Evolutionary conservation across 1,140 invertebrate genomes (phyloP).

Genomic region (Sycophila sp.): DNA sequence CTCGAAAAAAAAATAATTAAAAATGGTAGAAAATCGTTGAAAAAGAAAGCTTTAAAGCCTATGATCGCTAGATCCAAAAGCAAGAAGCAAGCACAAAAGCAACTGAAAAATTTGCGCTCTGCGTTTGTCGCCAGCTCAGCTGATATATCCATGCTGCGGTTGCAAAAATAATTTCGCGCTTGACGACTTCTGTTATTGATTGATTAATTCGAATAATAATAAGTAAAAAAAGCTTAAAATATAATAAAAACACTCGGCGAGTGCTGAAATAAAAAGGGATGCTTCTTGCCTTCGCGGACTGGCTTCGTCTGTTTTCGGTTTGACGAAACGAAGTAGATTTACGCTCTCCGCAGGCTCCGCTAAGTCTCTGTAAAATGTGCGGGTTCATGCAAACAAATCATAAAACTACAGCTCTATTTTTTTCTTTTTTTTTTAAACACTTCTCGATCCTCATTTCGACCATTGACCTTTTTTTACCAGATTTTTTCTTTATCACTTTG

Average conservation of each 20-base stretch:
- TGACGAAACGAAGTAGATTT: conserved; percentile 63
- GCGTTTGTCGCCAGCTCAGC: no score
- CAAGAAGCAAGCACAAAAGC: conserved; percentile 17
- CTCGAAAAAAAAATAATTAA: no score
- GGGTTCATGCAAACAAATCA: conserved; percentile 51
- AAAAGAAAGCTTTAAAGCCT: no score
- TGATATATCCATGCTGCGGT: no score
- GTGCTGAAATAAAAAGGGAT: conserved; percentile 50
- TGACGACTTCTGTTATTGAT: no score
- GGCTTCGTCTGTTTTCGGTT: conserved; percentile 59
- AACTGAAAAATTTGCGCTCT: no score
- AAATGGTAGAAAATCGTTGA: no score
- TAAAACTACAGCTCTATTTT: conserved; percentile 39
- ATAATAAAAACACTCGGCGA: background rate
- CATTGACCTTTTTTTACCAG: background rate
- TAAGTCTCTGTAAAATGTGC: conserved; percentile 61
- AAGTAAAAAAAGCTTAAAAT: no score
- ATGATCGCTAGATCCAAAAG: background rate
- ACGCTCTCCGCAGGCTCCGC: conserved; percentile 60
- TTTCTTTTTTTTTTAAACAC: conserved; percentile 33
- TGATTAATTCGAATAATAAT: no score
- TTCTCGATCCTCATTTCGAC: background rate
- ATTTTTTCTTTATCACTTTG: background rate
- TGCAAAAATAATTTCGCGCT: no score
- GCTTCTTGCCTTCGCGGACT: conserved; percentile 63